phyloP scores from a whole-genome alignment of 2,888 invertebrate species.

The Pristionchus japonicus region DNA sequence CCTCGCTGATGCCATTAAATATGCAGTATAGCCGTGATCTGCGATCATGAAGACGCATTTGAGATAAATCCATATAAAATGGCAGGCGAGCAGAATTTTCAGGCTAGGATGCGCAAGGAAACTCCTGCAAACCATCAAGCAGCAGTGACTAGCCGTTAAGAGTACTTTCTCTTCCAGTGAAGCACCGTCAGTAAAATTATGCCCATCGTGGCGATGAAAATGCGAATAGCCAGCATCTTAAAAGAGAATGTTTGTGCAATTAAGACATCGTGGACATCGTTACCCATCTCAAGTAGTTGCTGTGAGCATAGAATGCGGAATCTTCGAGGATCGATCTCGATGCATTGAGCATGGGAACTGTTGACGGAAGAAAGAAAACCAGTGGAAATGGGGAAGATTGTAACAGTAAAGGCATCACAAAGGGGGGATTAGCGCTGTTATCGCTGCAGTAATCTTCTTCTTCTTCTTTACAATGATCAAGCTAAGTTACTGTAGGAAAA shows the following conservation, averaged over 20 bases:
- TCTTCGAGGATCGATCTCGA: neutral
- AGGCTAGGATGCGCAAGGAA: neutral
- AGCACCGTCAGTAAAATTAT: neutral
- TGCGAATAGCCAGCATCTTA: neutral
- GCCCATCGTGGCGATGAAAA: neutral
- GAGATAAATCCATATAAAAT: neutral
- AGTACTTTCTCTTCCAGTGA: neutral
- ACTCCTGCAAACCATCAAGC: neutral
- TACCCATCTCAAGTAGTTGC: neutral
- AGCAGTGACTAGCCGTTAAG: too few species aligned
- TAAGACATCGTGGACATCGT: neutral
- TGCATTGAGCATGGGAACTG: neutral
- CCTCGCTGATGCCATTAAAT: neutral
- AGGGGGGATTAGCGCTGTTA: too few species aligned
- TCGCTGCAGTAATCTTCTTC: too few species aligned
- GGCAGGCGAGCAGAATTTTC: neutral
- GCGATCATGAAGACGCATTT: neutral
- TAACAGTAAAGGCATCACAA: too few species aligned
- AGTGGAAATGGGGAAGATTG: too few species aligned
- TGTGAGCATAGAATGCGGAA: neutral
- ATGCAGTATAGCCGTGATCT: neutral
- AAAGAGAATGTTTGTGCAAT: neutral
- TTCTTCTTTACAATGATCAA: too few species aligned
- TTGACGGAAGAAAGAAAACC: too few species aligned
- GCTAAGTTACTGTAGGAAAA: too few species aligned